phyloP scores from a whole-genome alignment of 1,140 invertebrate species.

The Bombus breviceps region DNA sequence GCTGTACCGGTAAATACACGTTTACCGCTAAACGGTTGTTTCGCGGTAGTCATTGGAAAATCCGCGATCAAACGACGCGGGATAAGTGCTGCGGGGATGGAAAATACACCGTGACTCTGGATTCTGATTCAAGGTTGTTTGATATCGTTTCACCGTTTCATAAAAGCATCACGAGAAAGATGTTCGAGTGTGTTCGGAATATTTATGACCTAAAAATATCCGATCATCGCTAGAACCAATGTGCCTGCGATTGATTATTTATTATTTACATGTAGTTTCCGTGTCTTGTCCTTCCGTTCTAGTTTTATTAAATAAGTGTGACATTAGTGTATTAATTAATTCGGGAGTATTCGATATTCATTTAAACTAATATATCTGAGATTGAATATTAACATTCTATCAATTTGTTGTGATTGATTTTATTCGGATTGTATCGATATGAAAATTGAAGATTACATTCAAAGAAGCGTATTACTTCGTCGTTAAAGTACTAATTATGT shows the following conservation, averaged over 20 bases:
- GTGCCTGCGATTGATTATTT: neutral
- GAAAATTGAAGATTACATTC: too few species aligned
- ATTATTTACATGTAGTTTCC: neutral
- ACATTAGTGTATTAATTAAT: too few species aligned
- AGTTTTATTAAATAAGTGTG: neutral
- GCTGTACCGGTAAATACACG: slow-evolving; percentile 12
- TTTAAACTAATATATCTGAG: too few species aligned
- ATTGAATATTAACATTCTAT: too few species aligned
- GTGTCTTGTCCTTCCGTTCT: neutral
- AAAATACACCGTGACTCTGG: neutral
- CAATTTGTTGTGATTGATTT: neutral
- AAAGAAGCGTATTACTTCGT: neutral
- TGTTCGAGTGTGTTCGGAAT: neutral
- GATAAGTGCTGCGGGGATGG: neutral
- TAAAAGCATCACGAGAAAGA: neutral
- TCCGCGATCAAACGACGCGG: slow-evolving; percentile 35
- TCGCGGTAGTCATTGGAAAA: slow-evolving; percentile 35
- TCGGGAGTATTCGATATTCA: too few species aligned
- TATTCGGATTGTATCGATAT: neutral
- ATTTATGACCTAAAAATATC: neutral
- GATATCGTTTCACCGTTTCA: neutral
- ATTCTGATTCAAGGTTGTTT: neutral
- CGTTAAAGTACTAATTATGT: neutral
- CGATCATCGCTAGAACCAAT: neutral
- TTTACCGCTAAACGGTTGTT: slow-evolving; percentile 30